Evolutionary conservation across 2,113 vertebrate species (phyloP), one percentile per base, ranked within the genome.

Genomic region (Corvus moneduloides): DNA sequence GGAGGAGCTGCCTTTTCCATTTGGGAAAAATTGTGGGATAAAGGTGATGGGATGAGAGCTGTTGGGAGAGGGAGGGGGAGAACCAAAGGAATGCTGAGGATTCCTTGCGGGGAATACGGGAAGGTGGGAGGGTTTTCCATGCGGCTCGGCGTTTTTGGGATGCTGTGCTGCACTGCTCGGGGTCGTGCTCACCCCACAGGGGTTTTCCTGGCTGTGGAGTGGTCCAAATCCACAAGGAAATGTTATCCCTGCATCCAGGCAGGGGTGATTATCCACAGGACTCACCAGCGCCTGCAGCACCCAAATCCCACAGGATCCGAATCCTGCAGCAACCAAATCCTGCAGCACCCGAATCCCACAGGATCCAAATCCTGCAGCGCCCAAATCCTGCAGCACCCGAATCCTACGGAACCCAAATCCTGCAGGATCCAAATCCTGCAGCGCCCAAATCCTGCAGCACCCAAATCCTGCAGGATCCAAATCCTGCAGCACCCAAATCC

Each of bases 111-210:
- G 44, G 59, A 32, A 10, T 18, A 0, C 0, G 16, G 49, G 66
- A 0, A 2, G 11, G 11, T 13, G 35, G 7, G 52, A 43, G 58
- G 61, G 27, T 7, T 90, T 92, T 30, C 20, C 5, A 0, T 2
- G 9, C 0, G 0, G 9, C 4, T 59, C 56, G 1, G 13, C 0
- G 0, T 3, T 30, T 22, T 28, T 35, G 39, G 52, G 79, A 17
- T 8, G 27, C 35, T n/a, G 4, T 2, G 33, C 39, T 37, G 56
- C 27, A 1, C 37, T 35, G 66, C 69, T 87, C 14, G 3, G 35
- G 46, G 33, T 33, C 3, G 3, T 4, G 18, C 13, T 63, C 4
- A 0, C 39, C 56, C 59, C 62, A 4, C 39, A 43, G 66, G 48
- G 37, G 24, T 30, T 88, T 27, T 48, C 15, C 71, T 55, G 52